A percentile compares a stretch with the other conserved stretches of the same genome.
Conservation (phyloP, 2,113 vertebrate genomes). For the Corvus hawaiiensis region DNA sequence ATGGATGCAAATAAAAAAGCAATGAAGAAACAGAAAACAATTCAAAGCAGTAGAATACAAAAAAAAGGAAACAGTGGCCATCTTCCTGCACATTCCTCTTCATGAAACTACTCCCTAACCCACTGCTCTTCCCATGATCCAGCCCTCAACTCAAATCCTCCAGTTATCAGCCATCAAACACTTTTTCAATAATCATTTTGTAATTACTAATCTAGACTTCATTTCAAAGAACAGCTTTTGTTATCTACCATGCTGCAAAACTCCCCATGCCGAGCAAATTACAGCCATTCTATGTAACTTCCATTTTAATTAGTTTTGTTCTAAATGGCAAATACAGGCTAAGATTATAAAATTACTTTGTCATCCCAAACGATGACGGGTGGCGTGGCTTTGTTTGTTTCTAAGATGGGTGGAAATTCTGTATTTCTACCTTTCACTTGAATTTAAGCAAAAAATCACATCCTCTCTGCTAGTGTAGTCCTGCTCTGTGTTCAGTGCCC, state of each 20-base stretch:
- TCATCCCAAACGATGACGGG: neutral
- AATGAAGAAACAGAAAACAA: conserved; percentile 80
- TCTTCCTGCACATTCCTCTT: conserved; percentile 54
- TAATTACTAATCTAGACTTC: neutral
- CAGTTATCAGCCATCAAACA: neutral
- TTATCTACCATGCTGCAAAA: neutral
- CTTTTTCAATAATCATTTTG: neutral
- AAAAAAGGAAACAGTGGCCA: conserved; percentile 71
- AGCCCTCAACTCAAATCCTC: conserved; percentile 17
- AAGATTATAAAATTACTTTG: neutral
- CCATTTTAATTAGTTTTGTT: neutral
- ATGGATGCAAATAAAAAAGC: conserved; percentile 81
- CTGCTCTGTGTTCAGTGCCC: neutral
- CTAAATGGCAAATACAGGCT: neutral
- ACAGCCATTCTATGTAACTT: neutral
- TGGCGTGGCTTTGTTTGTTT: neutral
- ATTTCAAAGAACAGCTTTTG: neutral
- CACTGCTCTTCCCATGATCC: neutral
- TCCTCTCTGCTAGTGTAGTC: neutral
- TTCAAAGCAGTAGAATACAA: conserved; percentile 74
- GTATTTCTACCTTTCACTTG: neutral
- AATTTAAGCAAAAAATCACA: neutral
- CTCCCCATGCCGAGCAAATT: neutral
- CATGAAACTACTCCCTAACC: neutral
- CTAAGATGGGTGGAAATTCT: conserved; percentile 6